Base-by-base conservation (phyloP, 2,888 invertebrate genomes). In the Teinopalpus imperialis region DNA sequence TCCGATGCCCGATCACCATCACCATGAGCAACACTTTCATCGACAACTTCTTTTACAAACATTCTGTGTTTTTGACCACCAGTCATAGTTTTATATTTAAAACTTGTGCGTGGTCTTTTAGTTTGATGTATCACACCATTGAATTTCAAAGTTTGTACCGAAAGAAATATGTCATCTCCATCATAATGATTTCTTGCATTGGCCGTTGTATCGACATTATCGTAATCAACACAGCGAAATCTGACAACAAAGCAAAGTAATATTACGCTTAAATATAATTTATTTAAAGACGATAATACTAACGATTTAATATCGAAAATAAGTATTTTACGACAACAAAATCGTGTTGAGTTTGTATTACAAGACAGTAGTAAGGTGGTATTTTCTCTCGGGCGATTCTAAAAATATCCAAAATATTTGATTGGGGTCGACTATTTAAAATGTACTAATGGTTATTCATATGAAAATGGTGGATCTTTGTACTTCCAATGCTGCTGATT, bases 71-170 rank as follows among this genome's bases (percentile, higher is more conserved):
- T 71, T 30, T 62, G 72, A 4, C 61, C 63, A 41, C 67, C 63
- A 0, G 63, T 58, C 3, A 65, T 51, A 2, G 66, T 69, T 63
- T 78, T 85, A 51, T 79, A 88, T 60, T 87, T 87, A 36, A 86
- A 87, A 49, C 78, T 74, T 2, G 80, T 77, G 30, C 77, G 64
- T 0, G 69, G 70, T 52, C 71, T 70, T 51, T 70, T 79, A 0
- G 55, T 59, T 43, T 73, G 67, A 10, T 74, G 66, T 1, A 63
- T 51, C 8, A 74, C 64, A 1, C 87, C 87, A 54, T 74, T 69
- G 46, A 87, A 88, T 53, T 81, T 69, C 24, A 88, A 59, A 10
- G 81, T 88, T 61, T 86, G 86, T 1, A 88, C 83, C 1, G 87
- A 70, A 1, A 88, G 75, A 36, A 68, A 80, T 37, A 83, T 51